These are phyloP conservation scores for Sebastes matsubarae DNA, from an alignment of 2,797 vertebrate species.

Conservation along the genomic window DNA sequence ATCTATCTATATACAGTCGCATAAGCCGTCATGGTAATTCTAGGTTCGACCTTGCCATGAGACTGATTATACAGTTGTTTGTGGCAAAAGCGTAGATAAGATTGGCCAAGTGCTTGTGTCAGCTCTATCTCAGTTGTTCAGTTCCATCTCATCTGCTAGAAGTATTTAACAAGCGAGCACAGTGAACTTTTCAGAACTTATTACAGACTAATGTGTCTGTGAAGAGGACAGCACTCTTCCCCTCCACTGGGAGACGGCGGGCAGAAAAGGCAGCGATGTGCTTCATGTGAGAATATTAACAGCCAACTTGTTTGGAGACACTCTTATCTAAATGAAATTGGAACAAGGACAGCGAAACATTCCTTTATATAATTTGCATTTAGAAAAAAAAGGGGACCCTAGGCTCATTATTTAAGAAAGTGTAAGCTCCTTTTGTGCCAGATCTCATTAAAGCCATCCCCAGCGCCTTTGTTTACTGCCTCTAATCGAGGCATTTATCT, in stretches of 20 bases:
- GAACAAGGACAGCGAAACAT: constrained; percentile 83
- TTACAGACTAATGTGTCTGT: constrained; percentile 72
- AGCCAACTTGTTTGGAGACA: constrained; percentile 80
- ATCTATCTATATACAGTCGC: constrained; percentile 21
- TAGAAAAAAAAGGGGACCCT: constrained; percentile 74
- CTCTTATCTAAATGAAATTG: constrained; percentile 86
- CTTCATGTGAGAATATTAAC: constrained; percentile 85
- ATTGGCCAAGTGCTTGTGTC: constrained; percentile 55
- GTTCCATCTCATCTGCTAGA: constrained; percentile 66
- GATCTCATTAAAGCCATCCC: constrained; percentile 85
- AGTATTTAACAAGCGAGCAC: constrained; percentile 76
- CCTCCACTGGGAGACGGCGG: constrained; percentile 72
- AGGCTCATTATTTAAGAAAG: constrained; percentile 86
- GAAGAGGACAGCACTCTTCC: constrained; percentile 63
- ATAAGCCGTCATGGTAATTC: constrained; percentile 38
- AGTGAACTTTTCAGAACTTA: constrained; percentile 82
- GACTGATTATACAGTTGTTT: constrained; percentile 57
- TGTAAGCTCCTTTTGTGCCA: constrained; percentile 84
- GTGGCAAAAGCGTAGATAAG: constrained; percentile 54
- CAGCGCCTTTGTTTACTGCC: constrained; percentile 83
- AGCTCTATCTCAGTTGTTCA: constrained; percentile 44
- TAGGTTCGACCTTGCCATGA: constrained; percentile 47
- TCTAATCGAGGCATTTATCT: constrained; percentile 87
- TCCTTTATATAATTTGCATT: constrained; percentile 85
- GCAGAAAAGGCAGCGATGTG: constrained; percentile 77